A percentile compares a stretch with the other conserved stretches of the same genome.
phyloP scores from a whole-genome alignment of 2,888 invertebrate genomes.

The Hoplodrina blanda region DNA sequence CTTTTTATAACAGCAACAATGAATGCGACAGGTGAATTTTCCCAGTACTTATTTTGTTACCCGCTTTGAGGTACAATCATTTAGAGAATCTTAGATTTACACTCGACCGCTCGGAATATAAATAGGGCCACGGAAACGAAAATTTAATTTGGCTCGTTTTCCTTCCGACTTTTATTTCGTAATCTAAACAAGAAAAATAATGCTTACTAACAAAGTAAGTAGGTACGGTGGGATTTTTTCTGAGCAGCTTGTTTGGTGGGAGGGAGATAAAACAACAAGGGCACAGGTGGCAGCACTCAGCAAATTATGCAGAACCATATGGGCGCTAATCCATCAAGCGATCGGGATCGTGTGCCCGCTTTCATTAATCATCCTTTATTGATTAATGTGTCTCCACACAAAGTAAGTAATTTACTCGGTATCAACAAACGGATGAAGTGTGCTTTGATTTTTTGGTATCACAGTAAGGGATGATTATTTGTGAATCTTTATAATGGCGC shows the following conservation, averaged over 20 bases:
- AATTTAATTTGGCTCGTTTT: constrained; percentile 48
- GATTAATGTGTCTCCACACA: constrained; percentile 88
- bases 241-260: constrained; percentile 60
- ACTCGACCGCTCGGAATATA: constrained; percentile 53
- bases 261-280: constrained; percentile 72
- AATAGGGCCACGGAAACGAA: constrained; percentile 51
- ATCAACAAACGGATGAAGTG: constrained; percentile 79
- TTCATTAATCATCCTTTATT: constrained; percentile 89
- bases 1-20: constrained; percentile 69
- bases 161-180: constrained; percentile 46
- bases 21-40: constrained; percentile 59
- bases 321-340: constrained; percentile 89
- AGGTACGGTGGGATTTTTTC: constrained; percentile 44
- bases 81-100: constrained; percentile 61
- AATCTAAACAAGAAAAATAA: constrained; percentile 59
- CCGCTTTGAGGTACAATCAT: constrained; percentile 53
- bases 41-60: constrained; percentile 53
- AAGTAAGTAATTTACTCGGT: constrained; percentile 84
- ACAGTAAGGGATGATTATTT: constrained; percentile 13
- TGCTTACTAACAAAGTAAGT: constrained; percentile 42
- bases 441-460: constrained; percentile 75
- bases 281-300: constrained; percentile 86
- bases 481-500: constrained; percentile 2
- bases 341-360: constrained; percentile 82
- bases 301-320: constrained; percentile 89